These are phyloP conservation scores for Spodoptera frugiperda DNA, from an alignment of 1,140 invertebrate genomes.

Conservation along the genomic window DNA sequence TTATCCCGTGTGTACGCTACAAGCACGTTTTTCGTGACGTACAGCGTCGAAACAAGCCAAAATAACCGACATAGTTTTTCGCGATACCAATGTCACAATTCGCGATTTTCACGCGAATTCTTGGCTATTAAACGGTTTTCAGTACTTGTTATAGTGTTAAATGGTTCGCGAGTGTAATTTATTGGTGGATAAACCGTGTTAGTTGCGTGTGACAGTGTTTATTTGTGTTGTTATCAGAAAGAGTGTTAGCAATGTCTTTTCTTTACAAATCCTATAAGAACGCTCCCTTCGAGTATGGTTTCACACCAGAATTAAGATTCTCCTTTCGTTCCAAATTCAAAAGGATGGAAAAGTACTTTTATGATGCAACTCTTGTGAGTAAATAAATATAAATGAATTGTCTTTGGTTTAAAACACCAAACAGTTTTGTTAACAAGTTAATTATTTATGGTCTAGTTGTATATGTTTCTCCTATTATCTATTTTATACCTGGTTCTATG, in stretches of 20 bases:
- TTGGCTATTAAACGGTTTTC: conserved; percentile 45
- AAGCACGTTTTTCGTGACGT: conserved; percentile 64
- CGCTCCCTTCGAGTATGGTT: conserved; percentile 71
- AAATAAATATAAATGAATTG: conserved; percentile 17
- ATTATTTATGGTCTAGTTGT: background rate
- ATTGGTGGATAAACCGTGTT: conserved; percentile 13
- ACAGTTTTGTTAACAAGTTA: background rate
- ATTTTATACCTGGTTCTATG: background rate
- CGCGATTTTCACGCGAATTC: conserved; percentile 51
- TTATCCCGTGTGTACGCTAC: conserved; percentile 61
- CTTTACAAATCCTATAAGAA: conserved; percentile 79
- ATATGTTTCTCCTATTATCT: background rate
- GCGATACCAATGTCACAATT: conserved; percentile 63
- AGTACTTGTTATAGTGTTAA: conserved; percentile 25
- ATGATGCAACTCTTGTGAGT: conserved; percentile 58
- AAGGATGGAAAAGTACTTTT: conserved; percentile 62
- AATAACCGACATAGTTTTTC: conserved; percentile 49
- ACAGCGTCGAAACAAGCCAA: conserved; percentile 61
- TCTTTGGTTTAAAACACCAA: conserved; percentile 21
- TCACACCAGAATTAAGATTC: conserved; percentile 66
- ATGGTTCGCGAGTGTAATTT: conserved; percentile 5
- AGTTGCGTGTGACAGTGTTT: background rate
- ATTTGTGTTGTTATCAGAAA: conserved; percentile 16
- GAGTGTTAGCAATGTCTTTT: conserved; percentile 61
- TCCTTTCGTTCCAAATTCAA: conserved; percentile 56